phyloP scores from a whole-genome alignment of 2,888 invertebrate species.

The Cataglyphis cursor region DNA sequence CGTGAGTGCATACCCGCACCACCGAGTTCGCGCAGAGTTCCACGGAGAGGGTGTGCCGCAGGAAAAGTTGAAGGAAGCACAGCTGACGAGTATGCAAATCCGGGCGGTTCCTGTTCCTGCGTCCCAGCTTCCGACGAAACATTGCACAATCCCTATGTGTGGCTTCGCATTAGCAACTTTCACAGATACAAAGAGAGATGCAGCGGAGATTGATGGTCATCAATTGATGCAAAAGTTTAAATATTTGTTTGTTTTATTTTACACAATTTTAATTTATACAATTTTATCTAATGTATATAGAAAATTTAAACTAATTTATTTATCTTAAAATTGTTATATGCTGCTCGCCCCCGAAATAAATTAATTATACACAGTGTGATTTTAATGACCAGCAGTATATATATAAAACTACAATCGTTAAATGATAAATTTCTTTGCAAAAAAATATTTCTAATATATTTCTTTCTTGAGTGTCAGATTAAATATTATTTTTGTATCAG shows the following conservation, averaged over 20 bases:
- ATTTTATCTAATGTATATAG: slow-evolving; percentile 20
- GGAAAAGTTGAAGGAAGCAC: slow-evolving; percentile 87
- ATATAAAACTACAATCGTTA: background rate
- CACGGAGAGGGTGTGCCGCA: slow-evolving; percentile 81
- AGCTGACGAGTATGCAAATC: slow-evolving; percentile 87
- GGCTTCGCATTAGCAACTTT: slow-evolving; percentile 82
- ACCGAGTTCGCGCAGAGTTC: slow-evolving; percentile 71
- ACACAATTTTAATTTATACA: slow-evolving; percentile 1
- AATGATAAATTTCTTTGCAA: slow-evolving; percentile 7
- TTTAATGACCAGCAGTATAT: background rate
- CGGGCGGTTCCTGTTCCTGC: slow-evolving; percentile 68
- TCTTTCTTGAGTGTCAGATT: background rate
- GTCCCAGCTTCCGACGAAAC: slow-evolving; percentile 72
- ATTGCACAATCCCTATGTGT: slow-evolving; percentile 82
- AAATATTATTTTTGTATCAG: background rate
- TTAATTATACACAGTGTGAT: background rate
- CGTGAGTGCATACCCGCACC: slow-evolving; percentile 73
- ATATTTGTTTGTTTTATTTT: slow-evolving; percentile 17
- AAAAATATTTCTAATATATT: background rate
- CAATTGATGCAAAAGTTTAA: slow-evolving; percentile 9
- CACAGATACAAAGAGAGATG: slow-evolving; percentile 38
- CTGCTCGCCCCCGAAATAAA: background rate
- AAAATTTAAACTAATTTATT: background rate
- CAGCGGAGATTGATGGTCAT: slow-evolving; percentile 14
- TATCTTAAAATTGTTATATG: background rate